Evolutionary conservation across 2,888 invertebrate species (phyloP).

Genomic region (Nomada ferruginata): DNA sequence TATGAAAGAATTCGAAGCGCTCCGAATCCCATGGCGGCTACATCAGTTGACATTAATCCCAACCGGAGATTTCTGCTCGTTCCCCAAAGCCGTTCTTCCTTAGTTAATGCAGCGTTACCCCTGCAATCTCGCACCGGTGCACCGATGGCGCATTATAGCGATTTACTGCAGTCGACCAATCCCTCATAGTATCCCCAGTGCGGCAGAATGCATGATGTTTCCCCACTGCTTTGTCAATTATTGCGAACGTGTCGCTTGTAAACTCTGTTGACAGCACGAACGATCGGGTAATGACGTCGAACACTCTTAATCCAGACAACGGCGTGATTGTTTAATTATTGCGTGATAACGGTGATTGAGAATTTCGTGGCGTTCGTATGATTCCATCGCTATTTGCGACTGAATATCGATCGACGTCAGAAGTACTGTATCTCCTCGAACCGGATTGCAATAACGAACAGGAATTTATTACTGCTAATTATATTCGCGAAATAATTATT

Average conservation of each 20-base stretch:
- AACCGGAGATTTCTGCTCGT: constrained; percentile 14
- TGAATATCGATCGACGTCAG: no score
- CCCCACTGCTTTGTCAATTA: constrained; percentile 46
- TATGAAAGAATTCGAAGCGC: background rate
- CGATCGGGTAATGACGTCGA: constrained; percentile 21
- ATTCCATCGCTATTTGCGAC: background rate
- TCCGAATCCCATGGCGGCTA: background rate
- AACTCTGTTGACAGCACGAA: constrained; percentile 10
- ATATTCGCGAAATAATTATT: no score
- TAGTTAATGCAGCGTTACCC: constrained; percentile 36
- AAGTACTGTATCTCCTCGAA: no score
- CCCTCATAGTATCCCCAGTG: constrained; percentile 30
- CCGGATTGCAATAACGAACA: background rate
- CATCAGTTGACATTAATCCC: constrained; percentile 31
- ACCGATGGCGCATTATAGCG: constrained; percentile 57
- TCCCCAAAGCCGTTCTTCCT: constrained; percentile 32
- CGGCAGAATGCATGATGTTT: constrained; percentile 45
- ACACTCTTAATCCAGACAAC: constrained; percentile 49
- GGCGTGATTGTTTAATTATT: constrained; percentile 40
- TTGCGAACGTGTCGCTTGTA: constrained; percentile 19
- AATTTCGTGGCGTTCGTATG: background rate
- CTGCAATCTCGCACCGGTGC: constrained; percentile 26
- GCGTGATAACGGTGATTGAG: background rate
- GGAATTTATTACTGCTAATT: no score
- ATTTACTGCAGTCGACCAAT: constrained; percentile 64